A percentile compares a stretch with the other conserved stretches of the same genome.
phyloP scores from a whole-genome alignment of 2,113 vertebrate species.

The Nerophis ophidion region DNA sequence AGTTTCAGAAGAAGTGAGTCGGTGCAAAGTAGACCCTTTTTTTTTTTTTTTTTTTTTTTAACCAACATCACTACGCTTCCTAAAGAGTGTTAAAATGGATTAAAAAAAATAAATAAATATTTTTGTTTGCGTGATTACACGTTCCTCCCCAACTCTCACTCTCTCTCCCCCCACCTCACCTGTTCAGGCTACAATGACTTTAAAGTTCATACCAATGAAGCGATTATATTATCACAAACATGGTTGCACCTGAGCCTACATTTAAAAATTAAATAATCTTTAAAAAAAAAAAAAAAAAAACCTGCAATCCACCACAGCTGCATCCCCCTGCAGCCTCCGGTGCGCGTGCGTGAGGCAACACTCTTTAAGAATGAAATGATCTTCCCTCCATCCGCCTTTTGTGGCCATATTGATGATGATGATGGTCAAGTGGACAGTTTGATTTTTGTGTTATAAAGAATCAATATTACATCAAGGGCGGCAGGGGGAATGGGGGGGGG shows the following conservation, averaged over 20 bases:
- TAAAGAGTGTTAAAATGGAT: conserved; percentile 52
- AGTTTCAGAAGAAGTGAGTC: conserved; percentile 39
- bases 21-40: conserved; percentile 33
- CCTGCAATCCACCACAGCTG: too few species aligned
- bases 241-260: too few species aligned
- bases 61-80: conserved; percentile 57
- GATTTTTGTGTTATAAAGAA: conserved; percentile 99
- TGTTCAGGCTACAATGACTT: conserved; percentile 17
- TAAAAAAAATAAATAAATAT: too few species aligned
- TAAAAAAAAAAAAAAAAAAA: too few species aligned
- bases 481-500: too few species aligned
- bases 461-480: conserved; percentile 98
- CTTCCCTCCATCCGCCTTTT: conserved; percentile 90
- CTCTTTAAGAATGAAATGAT: conserved; percentile 61
- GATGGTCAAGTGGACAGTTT: conserved; percentile 99
- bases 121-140: conserved; percentile 67
- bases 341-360: conserved; percentile 26
- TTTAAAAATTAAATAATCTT: too few species aligned
- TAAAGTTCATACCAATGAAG: conserved; percentile 20
- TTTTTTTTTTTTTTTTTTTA: not conserved
- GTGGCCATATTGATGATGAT: conserved; percentile 99
- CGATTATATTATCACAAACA: conserved; percentile 3
- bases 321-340: not conserved
- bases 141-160: conserved; percentile 31
- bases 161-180: not conserved